Evolutionary conservation across 2,113 vertebrate species (phyloP).

Genomic region (Deroptyus accipitrinus): DNA sequence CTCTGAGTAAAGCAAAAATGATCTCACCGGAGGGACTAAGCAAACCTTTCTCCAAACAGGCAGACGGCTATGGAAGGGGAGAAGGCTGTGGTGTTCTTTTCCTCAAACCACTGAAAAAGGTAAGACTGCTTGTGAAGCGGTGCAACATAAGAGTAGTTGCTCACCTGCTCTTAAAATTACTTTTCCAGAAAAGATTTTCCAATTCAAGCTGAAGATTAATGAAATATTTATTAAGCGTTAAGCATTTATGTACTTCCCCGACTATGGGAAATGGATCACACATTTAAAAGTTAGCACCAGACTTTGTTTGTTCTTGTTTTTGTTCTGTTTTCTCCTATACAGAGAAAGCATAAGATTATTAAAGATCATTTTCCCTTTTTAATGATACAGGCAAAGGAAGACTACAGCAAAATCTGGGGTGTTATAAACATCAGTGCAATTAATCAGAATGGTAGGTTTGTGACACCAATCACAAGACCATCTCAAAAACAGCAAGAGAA

Average conservation of each 20-base stretch:
- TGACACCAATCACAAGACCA: conserved; percentile 78
- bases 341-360: background rate
- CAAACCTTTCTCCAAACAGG: conserved; percentile 82
- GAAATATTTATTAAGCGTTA: background rate
- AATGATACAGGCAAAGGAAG: conserved; percentile 74
- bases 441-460: conserved; percentile 80
- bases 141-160: background rate
- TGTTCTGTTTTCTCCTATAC: background rate
- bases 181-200: background rate
- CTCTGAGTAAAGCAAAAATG: conserved; percentile 86
- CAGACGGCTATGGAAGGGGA: conserved; percentile 86
- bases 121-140: conserved; percentile 16
- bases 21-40: conserved; percentile 83
- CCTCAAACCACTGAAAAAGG: conserved; percentile 81
- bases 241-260: background rate
- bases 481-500: conserved; percentile 79
- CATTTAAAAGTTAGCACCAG: background rate
- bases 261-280: accelerated
- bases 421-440: conserved; percentile 78
- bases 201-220: background rate
- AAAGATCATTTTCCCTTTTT: background rate
- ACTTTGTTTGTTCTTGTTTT: background rate
- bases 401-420: conserved; percentile 82
- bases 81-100: conserved; percentile 86
- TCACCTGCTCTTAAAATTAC: background rate